Base-by-base conservation (phyloP, 2,888 invertebrate species). In the Tetropium fuscum region DNA sequence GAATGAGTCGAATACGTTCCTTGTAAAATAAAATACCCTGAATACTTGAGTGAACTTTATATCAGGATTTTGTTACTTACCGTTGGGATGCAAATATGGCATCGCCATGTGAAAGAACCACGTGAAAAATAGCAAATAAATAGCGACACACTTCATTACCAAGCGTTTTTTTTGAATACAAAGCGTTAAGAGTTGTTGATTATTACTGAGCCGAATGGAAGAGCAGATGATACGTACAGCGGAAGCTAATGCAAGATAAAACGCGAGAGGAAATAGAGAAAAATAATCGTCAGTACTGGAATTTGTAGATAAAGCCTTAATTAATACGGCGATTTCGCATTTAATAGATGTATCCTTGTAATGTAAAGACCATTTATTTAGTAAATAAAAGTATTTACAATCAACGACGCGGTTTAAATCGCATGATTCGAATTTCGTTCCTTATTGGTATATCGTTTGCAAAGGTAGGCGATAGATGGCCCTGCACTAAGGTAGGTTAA, bases 161-260 rank as follows among this genome's bases (percentile, higher is more conserved):
- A 43, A 41, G 11, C 4, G 2, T 41, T 5, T 18, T 4, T 40
- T 19, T 3, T 7, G 18, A 18, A 10, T n/a, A n/a, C n/a, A n/a
- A n/a, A 34, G 13, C 34, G 8, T 34, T 34, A 13, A 11, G 15
- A 34, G 13, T 43, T 20, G 13, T 25, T 25, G 43, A 15, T 43
- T 13, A 5, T 1, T 10, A 40, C 40, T 19, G 40, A 20, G 2
- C n/a, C 13, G 7, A 34, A 13, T 34, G 13, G 11, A 34, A 34
- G 11, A 11, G 6, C 6, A 13, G 10, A 4, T n/a, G 34, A 34
- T 34, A 34, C 4, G 34, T 6, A 32, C 20, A 65, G 47, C 64
- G 64, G 64, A 65, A 62, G 47, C 53, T n/a, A n/a, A n/a, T n/a
- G 7, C 30, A 30, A 55, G 58, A 64, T 59, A 65, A 58, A 54